Conservation (phyloP, 2,797 vertebrate genomes). For the Monodelphis domestica region DNA sequence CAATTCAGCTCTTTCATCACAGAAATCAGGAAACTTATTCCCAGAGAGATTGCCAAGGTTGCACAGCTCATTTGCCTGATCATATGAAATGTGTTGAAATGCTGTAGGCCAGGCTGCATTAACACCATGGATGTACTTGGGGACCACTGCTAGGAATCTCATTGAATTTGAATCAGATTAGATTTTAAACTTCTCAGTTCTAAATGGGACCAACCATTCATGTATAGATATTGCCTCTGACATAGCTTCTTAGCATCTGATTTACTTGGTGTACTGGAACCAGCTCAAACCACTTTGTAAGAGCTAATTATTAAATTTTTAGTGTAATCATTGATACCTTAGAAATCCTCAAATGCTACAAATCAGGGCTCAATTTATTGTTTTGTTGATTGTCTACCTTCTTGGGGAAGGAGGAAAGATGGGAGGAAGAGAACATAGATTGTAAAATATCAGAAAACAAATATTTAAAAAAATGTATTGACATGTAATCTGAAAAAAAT, state of each 20-base stretch:
- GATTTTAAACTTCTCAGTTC: not conserved
- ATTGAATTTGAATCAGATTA: not conserved
- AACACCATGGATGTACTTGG: not conserved
- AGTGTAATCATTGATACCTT: not conserved
- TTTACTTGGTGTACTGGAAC: not conserved
- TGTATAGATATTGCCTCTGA: not conserved
- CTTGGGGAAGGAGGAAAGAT: no score
- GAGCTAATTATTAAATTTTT: not conserved
- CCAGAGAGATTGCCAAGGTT: not conserved
- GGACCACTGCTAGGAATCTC: not conserved
- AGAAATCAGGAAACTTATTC: not conserved
- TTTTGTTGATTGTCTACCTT: not conserved
- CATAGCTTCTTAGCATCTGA: not conserved
- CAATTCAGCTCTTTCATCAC: not conserved
- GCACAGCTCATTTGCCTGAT: not conserved
- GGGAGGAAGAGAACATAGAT: no score
- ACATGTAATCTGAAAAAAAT: no score
- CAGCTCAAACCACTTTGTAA: not conserved
- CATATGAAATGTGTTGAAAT: not conserved
- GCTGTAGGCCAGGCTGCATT: no score
- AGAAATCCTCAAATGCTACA: not conserved
- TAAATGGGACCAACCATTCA: not conserved
- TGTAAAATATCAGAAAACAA: no score
- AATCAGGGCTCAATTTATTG: not conserved
- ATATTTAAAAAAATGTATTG: no score